Evolutionary conservation across 1,140 invertebrate genomes (phyloP).

Genomic region (Campoletis sonorensis): DNA sequence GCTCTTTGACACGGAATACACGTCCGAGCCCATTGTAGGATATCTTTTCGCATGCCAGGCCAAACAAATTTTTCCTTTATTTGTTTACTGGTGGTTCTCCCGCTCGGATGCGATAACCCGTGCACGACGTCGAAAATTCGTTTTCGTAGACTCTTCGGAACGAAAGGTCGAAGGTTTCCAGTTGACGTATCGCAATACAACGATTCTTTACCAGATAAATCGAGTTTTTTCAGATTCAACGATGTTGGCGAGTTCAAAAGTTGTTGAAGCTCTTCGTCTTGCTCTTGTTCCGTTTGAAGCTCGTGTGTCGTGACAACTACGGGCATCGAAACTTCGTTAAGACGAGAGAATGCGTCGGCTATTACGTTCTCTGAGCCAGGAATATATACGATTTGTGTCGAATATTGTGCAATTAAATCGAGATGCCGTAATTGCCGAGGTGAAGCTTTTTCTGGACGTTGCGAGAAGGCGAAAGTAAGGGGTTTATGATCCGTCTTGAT

Average conservation of each 20-base stretch:
- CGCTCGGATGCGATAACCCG: conserved; percentile 23
- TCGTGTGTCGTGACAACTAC: conserved; percentile 37
- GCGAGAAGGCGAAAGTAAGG: conserved; percentile 56
- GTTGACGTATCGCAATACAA: conserved; percentile 45
- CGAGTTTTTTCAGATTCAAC: conserved; percentile 38
- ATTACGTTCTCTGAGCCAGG: conserved; percentile 57
- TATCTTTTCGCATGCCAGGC: conserved; percentile 59
- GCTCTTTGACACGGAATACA: conserved; percentile 56
- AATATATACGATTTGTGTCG: conserved; percentile 66
- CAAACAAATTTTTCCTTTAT: conserved; percentile 54
- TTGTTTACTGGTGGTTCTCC: conserved; percentile 32
- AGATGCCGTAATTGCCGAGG: conserved; percentile 55
- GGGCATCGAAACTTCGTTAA: conserved; percentile 11
- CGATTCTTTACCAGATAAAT: not conserved
- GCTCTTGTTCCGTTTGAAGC: not conserved
- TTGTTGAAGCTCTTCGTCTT: not conserved
- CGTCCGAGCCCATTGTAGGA: conserved; percentile 56
- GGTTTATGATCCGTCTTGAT: conserved; percentile 64
- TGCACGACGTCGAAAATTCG: conserved; percentile 33
- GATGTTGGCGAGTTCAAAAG: not conserved
- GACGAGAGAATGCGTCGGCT: conserved; percentile 56
- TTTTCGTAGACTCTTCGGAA: conserved; percentile 25
- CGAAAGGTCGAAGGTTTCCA: conserved; percentile 33
- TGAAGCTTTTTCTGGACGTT: conserved; percentile 48
- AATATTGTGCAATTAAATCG: conserved; percentile 63